A percentile compares a stretch with the other conserved stretches of the same genome.
These are phyloP conservation scores for Lacerta bilineata DNA, from an alignment of 2,797 vertebrate genomes.

Conservation along the genomic window DNA sequence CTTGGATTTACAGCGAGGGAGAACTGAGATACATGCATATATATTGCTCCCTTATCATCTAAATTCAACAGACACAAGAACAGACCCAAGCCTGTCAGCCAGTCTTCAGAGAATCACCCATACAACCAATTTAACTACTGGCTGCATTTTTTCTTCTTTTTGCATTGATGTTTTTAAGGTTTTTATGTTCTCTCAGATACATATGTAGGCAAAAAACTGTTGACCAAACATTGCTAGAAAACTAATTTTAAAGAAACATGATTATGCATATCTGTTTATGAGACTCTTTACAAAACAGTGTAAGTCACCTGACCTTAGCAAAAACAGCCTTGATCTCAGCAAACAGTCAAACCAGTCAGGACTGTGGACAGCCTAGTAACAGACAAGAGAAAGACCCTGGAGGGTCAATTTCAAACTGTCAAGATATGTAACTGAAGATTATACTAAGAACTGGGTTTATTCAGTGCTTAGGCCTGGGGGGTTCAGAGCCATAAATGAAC, in stretches of 20 bases:
- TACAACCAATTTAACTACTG: neutral
- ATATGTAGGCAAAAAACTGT: neutral
- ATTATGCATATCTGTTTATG: neutral
- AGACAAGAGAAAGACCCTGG: slow-evolving; percentile 21
- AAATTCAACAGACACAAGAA: slow-evolving; percentile 14
- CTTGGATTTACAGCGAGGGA: slow-evolving; percentile 26
- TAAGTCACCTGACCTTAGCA: slow-evolving; percentile 30
- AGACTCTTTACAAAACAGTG: slow-evolving; percentile 54
- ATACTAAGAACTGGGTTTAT: neutral
- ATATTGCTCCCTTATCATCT: slow-evolving; percentile 13
- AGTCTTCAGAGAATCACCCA: neutral
- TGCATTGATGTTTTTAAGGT: neutral
- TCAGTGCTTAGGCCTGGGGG: too few species aligned
- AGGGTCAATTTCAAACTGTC: neutral
- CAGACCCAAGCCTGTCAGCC: neutral
- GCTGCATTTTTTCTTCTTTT: neutral
- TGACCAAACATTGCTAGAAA: neutral
- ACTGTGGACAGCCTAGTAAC: slow-evolving; percentile 55
- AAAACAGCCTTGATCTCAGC: slow-evolving; percentile 42
- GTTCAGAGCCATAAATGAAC: neutral
- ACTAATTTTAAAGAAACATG: neutral
- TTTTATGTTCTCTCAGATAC: neutral
- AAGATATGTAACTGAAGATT: neutral
- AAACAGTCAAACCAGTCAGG: slow-evolving; percentile 39
- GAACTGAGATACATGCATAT: neutral